Evolutionary conservation across 1,140 invertebrate species (phyloP), one percentile per base, ranked within the genome.

Genomic region (Ostrea denselamellosa): DNA sequence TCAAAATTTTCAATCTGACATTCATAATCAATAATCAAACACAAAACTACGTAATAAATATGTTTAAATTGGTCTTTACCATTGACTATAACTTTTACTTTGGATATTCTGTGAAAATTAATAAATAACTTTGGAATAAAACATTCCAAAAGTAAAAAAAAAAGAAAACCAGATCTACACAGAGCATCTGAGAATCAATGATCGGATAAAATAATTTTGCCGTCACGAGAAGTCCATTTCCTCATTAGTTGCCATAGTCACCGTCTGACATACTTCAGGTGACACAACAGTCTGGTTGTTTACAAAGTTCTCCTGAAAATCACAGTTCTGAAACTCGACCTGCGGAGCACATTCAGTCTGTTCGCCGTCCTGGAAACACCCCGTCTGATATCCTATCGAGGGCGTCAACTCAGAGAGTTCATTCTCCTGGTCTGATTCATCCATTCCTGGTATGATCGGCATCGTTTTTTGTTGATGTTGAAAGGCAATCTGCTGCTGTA

Each of bases 401-500:
- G 68, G 22, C 14, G 25, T 34, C 68, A 77, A 77, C 25, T 77
- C 68, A 34, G 22, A 77, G 12, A 77, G 68, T 77, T 77, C 68
- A 12, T 34, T 77, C 28, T 77, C 68, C 68, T 77, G 68, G 25
- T 77, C 68, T 0, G 28, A 77, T 34, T 77, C 68, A 9, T 77
- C 28, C 68, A 77, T 77, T 34, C 25, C 68, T 0, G 68, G 68
- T 25, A 77, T 77, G 68, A 14, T 34, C 28, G 25, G 22, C 68
- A 77, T 22, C 10, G 22, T 8, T 58, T 85, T 56, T 19, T 85
- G 83, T 62, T 85, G 83, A 34, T 87, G 89, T 28, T 89, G 84
- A 25, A 87, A 22, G 77, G 86, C 71, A 68, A 87, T 81, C 28
- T 89, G 89, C 51, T 89, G 86, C 34, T 89, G 89, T n/a, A 89